Evolutionary conservation across 64 coral and sea anemone species (phyloP).

Genomic region (Montipora foliosa): DNA sequence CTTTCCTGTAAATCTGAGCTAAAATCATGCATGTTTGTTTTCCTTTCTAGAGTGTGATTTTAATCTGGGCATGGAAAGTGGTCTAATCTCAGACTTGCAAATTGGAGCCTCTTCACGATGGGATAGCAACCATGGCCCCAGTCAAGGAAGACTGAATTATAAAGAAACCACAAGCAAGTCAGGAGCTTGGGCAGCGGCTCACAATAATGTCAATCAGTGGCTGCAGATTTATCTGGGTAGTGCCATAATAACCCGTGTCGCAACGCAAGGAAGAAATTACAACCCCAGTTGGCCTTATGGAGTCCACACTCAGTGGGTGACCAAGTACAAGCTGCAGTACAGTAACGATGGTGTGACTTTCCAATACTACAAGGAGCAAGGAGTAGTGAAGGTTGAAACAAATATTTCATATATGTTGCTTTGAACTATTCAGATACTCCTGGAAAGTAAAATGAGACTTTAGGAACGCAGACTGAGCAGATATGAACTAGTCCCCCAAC

Average conservation of each 20-base stretch:
- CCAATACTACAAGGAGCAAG: neutral
- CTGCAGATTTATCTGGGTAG: neutral
- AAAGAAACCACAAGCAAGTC: neutral
- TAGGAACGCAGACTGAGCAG: too few species aligned
- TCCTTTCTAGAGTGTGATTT: neutral
- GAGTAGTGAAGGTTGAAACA: neutral
- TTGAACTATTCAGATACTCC: too few species aligned
- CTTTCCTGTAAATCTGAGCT: too few species aligned
- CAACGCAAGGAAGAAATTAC: neutral
- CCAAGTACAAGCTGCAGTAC: neutral
- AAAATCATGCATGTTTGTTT: neutral
- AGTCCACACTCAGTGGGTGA: neutral
- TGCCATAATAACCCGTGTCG: neutral
- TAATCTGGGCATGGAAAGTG: neutral
- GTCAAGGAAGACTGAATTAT: neutral
- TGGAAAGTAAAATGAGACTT: too few species aligned
- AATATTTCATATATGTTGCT: too few species aligned
- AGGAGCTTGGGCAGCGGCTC: neutral
- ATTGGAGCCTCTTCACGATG: neutral
- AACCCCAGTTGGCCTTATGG: neutral
- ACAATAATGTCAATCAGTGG: neutral
- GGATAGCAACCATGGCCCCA: neutral
- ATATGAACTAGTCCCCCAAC: too few species aligned
- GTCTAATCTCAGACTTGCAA: neutral
- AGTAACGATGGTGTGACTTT: neutral